Conservation (phyloP, 2,113 vertebrate species). For the Geococcyx californianus region DNA sequence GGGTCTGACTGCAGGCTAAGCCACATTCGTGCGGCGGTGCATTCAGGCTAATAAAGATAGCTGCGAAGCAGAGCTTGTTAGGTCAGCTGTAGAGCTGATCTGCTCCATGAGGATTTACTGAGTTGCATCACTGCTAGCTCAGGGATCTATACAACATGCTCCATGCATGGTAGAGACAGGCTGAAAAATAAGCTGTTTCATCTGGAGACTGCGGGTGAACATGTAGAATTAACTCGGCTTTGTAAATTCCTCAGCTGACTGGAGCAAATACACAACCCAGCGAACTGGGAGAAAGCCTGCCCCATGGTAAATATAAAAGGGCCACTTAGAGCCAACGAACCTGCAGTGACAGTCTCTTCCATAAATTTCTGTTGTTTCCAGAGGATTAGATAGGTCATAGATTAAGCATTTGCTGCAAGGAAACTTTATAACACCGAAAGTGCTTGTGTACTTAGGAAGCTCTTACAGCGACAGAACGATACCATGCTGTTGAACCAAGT, state of each 20-base stretch:
- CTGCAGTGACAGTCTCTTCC: background rate
- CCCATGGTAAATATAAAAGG: background rate
- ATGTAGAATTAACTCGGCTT: slow-evolving; percentile 6
- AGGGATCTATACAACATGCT: background rate
- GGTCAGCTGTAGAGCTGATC: slow-evolving; percentile 14
- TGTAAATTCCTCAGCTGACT: background rate
- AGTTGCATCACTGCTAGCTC: background rate
- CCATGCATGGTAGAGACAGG: background rate
- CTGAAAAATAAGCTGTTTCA: background rate
- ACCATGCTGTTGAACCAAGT: too few relatives aligned
- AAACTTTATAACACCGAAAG: background rate
- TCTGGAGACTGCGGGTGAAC: background rate
- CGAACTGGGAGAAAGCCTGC: background rate
- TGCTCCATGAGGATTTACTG: background rate
- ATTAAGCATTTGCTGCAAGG: background rate
- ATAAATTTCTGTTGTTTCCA: background rate
- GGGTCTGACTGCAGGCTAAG: slow-evolving; percentile 5
- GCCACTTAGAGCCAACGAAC: background rate
- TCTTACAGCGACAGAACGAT: background rate
- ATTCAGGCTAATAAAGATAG: slow-evolving; percentile 11
- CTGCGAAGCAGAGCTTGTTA: slow-evolving; percentile 7
- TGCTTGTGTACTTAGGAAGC: background rate
- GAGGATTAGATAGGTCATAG: background rate
- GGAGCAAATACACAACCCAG: background rate
- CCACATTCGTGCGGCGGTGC: slow-evolving; percentile 26